Percentiles rank a stretch among this genome's conserved stretches.
These are phyloP conservation scores for Promerops cafer DNA, from an alignment of 2,113 vertebrate species.

Conservation along the genomic window DNA sequence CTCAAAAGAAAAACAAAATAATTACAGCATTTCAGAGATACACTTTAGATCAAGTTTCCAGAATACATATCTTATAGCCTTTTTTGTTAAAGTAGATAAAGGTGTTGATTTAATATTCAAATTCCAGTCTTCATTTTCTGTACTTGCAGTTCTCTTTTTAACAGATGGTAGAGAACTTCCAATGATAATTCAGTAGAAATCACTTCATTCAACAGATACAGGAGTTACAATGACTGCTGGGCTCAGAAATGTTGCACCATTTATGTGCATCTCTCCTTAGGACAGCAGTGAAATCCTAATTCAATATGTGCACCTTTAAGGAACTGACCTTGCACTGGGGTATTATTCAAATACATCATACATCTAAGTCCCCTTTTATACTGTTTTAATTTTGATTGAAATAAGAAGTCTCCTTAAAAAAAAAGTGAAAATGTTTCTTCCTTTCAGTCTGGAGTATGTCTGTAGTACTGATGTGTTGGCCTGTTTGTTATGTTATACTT, in stretches of 20 bases:
- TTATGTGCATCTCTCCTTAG: not conserved
- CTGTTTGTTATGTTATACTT: not conserved
- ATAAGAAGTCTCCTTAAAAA: not conserved
- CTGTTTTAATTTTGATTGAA: not conserved
- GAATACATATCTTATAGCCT: not conserved
- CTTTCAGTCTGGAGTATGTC: not conserved
- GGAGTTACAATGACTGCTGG: not conserved
- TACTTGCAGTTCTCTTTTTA: not conserved
- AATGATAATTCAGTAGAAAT: not conserved
- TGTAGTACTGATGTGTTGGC: not conserved
- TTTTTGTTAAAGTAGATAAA: not conserved
- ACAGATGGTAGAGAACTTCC: not conserved
- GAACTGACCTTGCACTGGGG: not conserved
- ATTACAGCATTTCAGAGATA: not conserved
- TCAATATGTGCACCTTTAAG: not conserved
- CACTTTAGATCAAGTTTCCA: not conserved
- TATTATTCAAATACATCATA: not conserved
- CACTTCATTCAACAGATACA: not conserved
- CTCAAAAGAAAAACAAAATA: not conserved
- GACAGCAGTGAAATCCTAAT: not conserved
- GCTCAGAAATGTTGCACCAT: not conserved
- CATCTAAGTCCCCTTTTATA: not conserved
- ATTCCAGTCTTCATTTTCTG: not conserved
- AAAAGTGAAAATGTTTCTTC: not conserved
- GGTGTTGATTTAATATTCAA: not conserved